These are phyloP conservation scores for Macroteleia sp. DNA, from an alignment of 2,888 invertebrate genomes.

Conservation along the genomic window DNA sequence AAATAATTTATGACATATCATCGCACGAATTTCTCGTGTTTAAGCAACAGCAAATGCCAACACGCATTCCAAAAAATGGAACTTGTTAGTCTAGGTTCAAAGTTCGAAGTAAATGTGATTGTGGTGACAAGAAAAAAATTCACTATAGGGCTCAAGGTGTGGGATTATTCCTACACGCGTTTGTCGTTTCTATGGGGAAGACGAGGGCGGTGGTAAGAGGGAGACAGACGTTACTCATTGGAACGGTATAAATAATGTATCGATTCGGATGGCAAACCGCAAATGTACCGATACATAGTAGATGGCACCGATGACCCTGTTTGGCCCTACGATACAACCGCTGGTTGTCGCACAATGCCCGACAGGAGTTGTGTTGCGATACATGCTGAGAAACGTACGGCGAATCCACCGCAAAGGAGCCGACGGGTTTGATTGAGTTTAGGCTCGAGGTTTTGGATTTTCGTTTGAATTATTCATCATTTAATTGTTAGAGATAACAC, in stretches of 20 bases:
- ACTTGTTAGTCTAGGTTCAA: conserved; percentile 2
- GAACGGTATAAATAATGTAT: conserved; percentile 57
- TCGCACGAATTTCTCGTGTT: too few species aligned
- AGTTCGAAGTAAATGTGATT: conserved; percentile 5
- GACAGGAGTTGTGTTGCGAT: conserved; percentile 43
- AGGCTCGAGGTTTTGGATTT: conserved; percentile 3
- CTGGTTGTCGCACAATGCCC: conserved; percentile 54
- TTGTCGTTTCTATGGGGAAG: conserved; percentile 4
- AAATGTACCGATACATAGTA: conserved; percentile 76
- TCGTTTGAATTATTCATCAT: conserved; percentile 6
- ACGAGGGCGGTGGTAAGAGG: background rate
- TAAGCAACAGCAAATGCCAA: background rate
- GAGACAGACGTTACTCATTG: background rate
- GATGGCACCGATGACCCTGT: conserved; percentile 76
- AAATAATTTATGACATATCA: too few species aligned
- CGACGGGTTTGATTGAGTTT: conserved; percentile 26
- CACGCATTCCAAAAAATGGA: background rate
- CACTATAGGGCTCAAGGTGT: conserved; percentile 14
- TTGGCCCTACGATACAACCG: conserved; percentile 65
- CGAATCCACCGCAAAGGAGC: conserved; percentile 28
- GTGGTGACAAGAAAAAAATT: background rate
- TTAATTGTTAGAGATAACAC: too few species aligned
- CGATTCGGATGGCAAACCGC: conserved; percentile 68
- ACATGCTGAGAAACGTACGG: conserved; percentile 40
- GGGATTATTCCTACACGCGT: background rate